Base-by-base conservation (phyloP, 1,140 invertebrate genomes). In the Cydia splendana region DNA sequence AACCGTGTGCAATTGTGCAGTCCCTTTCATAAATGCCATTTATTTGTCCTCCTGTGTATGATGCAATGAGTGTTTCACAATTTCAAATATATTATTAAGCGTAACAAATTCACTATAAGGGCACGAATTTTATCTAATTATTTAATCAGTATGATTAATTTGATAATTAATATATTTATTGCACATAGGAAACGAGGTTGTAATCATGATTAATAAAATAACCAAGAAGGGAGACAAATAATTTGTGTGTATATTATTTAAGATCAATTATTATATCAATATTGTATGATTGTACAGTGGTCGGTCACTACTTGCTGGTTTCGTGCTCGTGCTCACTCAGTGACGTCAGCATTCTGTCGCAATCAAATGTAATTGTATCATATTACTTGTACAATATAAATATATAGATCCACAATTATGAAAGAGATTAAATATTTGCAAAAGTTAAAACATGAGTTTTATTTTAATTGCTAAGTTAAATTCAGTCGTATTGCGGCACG, bases 351-450 rank as follows among this genome's bases (percentile, higher is more conserved):
- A 82, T 81, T n/a, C 80, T 79, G 85, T 91, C 90, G 88, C 86
- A 76, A 81, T 88, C 86, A 87, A 88, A 87, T 88, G 87, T 90
- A 90, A 92, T 88, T 93, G 92, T 94, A 94, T 92, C 87, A 93
- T 93, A 93, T 89, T 91, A 93, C 91, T 92, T 94, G 92, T 94
- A 93, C 92, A 94, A 93, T 94, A 93, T 93, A 92, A 93, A 94
- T 93, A 93, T 93, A 93, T 93, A 93, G 93, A 94, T 93, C 91
- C 93, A 93, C 93, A 91, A 94, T 94, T 94, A 94, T 93, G 87
- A 93, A 93, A 93, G 88, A 92, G 91, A 93, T 93, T 93, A 94
- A 93, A 94, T 94, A 94, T 94, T 94, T 94, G 92, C 93, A 94
- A 94, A 94, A 93, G 92, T 93, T 93, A 91, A 86, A 85, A 81